Base-by-base conservation (phyloP, 2,113 vertebrate genomes). In the Ranitomeya imitator region DNA sequence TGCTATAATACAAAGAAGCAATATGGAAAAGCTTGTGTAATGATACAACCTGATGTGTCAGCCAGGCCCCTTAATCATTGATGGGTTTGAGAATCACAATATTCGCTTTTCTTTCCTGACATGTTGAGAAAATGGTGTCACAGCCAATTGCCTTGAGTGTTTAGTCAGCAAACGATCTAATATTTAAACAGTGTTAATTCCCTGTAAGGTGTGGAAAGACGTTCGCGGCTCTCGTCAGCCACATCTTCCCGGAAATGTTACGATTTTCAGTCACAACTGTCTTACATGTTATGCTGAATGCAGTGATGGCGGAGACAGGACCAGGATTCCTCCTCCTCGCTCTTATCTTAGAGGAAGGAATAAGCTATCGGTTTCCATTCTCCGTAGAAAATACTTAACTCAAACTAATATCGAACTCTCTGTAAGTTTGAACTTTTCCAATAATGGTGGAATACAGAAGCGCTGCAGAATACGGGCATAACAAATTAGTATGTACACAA, bases 121-220 rank as follows among this genome's bases (percentile, higher is more conserved):
- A 94, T 87, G 85, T 89, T 92, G 91, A 93, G 91, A 88, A 92
- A 91, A 90, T 78, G 89, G 86, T 91, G 91, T 92, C 92, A 37
- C 90, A 90, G 85, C 89, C 90, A 91, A 90, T 92, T 2, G 6
- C 91, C 91, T 91, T 90, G 89, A 90, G 90, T 90, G 91, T 92
- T 91, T 92, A 91, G 90, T 92, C 92, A 92, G 92, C 91, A 92
- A 89, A 91, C 91, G 79, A 81, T 77, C 78, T 79, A 92, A 59
- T 92, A 93, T 92, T 92, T 92, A 92, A 93, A 92, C 91, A 73
- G 71, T 89, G 91, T 90, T 91, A 84, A 90, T 93, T 92, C 91
- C 23, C 16, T 21, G 45, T 26, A 59, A 73, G 83, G 26, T 73
- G 83, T 45, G 7, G 71, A 79, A 65, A 86, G 71, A 86, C 10